Evolutionary conservation across 2,113 vertebrate genomes (phyloP), one percentile per base, ranked within the genome.

Genomic region (Baryphthengus martii): DNA sequence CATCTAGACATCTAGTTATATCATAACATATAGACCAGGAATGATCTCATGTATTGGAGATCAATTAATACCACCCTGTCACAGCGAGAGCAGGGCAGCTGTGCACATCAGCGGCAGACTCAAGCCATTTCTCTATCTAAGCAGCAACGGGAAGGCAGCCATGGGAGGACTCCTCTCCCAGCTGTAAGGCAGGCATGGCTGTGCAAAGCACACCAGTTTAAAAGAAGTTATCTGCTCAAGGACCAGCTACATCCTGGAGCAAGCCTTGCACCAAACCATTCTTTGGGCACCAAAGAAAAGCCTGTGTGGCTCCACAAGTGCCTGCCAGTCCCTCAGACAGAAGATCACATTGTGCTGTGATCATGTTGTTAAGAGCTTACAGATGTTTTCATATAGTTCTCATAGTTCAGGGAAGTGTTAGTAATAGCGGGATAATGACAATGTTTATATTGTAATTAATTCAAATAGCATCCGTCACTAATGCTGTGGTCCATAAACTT

Each of bases 371-470:
- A 88, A 81, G 68, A 84, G 72, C 79, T 65, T 81, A 81, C 65
- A 89, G 77, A 75, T 89, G 91, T 47, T 93, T 95, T 91, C 83
- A 73, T 28, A 50, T 21, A 67, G 70, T 72, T 91, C 83, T 89
- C 79, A 49, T 42, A 50, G 65, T 19, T 85, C 39, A 80, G 49
- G 44, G 39, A 89, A 89, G 33, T 6, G 20, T 76, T 53, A 83
- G 37, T 26, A 70, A 93, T 42, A 49, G 67, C 85, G 72, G 49
- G 28, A 71, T 73, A 88, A 81, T 42, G 13, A 79, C 71, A 62
- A 49, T 50, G 29, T 81, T 91, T 67, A 58, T 59, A 71, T 5
- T 66, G 40, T 29, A 39, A 73, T 74, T 75, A 80, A 88, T 65
- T 39, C 59, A 80, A 83, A 90, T 18, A 74, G 70, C 21, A 18